phyloP scores from a whole-genome alignment of 2,888 invertebrate species.

The Hedychridium roseum region DNA sequence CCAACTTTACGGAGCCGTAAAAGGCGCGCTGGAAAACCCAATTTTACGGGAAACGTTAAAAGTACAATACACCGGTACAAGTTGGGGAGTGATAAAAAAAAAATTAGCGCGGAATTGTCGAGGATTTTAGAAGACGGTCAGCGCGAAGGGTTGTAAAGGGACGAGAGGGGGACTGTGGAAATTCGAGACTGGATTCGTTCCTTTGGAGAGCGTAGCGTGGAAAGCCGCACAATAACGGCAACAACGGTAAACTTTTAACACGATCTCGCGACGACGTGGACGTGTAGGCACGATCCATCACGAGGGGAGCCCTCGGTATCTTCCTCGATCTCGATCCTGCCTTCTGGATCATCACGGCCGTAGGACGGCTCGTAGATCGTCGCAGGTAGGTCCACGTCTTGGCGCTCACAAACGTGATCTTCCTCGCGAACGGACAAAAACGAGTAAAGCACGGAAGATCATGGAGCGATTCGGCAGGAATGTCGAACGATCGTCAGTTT shows the following conservation, averaged over 20 bases:
- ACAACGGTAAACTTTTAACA: constrained; percentile 53
- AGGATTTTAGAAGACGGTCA: no score
- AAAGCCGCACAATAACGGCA: constrained; percentile 43
- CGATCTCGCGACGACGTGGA: constrained; percentile 40
- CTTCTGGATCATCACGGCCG: constrained; percentile 38
- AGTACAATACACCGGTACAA: no score
- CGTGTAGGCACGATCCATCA: constrained; percentile 51
- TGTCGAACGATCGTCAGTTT: constrained; percentile 27
- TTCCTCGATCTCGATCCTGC: constrained; percentile 48
- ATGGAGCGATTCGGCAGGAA: constrained; percentile 18
- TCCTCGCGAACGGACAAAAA: constrained; percentile 3
- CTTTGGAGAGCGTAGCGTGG: constrained; percentile 38
- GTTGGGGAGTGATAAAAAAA: no score
- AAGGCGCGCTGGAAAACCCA: no score
- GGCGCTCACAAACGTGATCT: neutral
- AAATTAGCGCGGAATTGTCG: no score
- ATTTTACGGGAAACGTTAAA: no score
- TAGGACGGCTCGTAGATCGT: constrained; percentile 39
- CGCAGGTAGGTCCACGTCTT: constrained; percentile 36
- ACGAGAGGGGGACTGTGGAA: constrained; percentile 35
- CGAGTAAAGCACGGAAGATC: constrained; percentile 1
- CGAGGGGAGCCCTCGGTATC: constrained; percentile 50
- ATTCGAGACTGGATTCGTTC: constrained; percentile 47
- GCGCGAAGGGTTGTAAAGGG: no score
- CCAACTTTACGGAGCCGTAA: no score